Base-by-base conservation (phyloP, 2,888 invertebrate genomes). In the Atethmia centrago region DNA sequence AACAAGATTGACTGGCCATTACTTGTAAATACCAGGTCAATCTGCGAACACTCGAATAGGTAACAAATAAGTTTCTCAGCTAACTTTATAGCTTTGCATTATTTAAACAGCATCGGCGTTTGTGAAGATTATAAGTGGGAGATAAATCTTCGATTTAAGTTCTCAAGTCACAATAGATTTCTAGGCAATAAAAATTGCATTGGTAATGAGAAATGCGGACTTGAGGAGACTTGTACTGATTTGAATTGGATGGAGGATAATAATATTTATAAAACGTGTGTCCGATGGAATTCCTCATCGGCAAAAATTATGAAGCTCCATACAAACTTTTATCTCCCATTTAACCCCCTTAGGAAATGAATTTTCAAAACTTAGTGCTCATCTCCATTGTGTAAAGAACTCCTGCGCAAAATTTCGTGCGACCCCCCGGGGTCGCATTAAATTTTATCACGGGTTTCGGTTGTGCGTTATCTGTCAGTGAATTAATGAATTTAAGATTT, bases 71-170 rank as follows among this genome's bases (percentile, higher is more conserved):
- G 72, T 70, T 73, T 68, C 31, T 51, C 19, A 79, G 77, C 79
- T 77, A 73, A 80, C 71, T 88, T 89, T 89, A 89, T 80, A 64
- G 82, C 75, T 74, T 64, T 67, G 77, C 74, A 82, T 86, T 88
- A 89, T 87, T 84, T 82, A 83, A 85, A 88, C 82, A 76, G 56
- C 74, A 79, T 36, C 62, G 28, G 59, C 21, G 56, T 73, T 82
- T 62, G 68, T 81, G 70, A 64, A 66, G 74, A 56, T 71, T 68
- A 51, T 79, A 81, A 86, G 82, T 83, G 77, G 80, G 63, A 66
- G 72, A 79, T 88, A 80, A 80, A 80, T 80, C 80, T 69, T 73
- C 45, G 82, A 83, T 88, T 87, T 86, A 87, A 81, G 67, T 72
- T 80, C 74, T 69, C 69, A 28, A 76, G 79, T 70, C 73, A 86